Conservation (phyloP, 1,140 invertebrate species). For the Schlechtendalia chinensis region DNA sequence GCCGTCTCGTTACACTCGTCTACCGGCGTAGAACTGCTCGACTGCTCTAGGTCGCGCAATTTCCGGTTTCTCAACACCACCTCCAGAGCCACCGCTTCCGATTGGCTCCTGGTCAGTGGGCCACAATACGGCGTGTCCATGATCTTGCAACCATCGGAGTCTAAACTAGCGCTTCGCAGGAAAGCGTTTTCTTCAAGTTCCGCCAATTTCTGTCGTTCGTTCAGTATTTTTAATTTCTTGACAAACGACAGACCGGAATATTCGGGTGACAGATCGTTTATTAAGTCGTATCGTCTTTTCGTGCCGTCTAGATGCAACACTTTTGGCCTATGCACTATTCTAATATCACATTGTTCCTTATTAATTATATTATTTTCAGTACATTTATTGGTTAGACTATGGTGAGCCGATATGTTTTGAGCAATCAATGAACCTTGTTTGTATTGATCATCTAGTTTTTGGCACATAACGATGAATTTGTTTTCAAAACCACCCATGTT, state of each 20-base stretch:
- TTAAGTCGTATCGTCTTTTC: conserved; percentile 64
- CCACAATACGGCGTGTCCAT: too few species aligned
- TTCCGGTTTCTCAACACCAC: conserved; percentile 51
- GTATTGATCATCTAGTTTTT: conserved; percentile 43
- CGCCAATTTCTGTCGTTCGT: conserved; percentile 80
- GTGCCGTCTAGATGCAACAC: neutral
- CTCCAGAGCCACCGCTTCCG: conserved; percentile 61
- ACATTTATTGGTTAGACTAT: conserved; percentile 24
- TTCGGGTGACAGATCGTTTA: conserved; percentile 83
- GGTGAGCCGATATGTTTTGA: conserved; percentile 46
- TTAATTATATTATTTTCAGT: conserved; percentile 38
- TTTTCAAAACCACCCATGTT: neutral
- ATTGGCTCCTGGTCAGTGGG: conserved; percentile 65
- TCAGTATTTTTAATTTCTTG: conserved; percentile 82
- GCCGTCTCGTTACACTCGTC: conserved; percentile 80
- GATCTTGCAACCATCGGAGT: conserved; percentile 57
- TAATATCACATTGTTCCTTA: conserved; percentile 46
- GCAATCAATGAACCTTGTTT: conserved; percentile 45
- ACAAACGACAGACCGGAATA: conserved; percentile 83
- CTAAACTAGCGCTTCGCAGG: conserved; percentile 71
- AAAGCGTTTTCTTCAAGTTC: conserved; percentile 73
- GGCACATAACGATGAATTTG: conserved; percentile 27
- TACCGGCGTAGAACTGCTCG: neutral
- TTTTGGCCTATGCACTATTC: conserved; percentile 30
- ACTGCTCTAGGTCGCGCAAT: neutral